Evolutionary conservation across 1,140 invertebrate species (phyloP), one percentile per base, ranked within the genome.

Genomic region (Andrena cerasifolii): DNA sequence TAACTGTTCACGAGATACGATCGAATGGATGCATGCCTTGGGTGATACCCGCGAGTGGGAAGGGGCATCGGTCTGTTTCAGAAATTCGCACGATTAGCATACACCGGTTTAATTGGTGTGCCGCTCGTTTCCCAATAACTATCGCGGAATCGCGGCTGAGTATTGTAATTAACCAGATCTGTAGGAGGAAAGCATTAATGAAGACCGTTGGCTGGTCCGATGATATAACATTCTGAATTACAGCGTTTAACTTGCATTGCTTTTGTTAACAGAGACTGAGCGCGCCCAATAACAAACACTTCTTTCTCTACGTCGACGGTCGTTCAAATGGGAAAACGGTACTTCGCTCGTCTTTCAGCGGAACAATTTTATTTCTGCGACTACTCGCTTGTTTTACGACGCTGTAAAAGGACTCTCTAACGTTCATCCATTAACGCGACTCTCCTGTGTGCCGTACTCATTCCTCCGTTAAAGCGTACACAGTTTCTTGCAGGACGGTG

Each of bases 11-110:
- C n/a, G 24, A 6, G 33, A 45, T 47, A 40, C 33, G 8, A 40
- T 51, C 54, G 31, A 40, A 36, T 16, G 53, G 21, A 62, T 40
- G 43, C 31, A 3, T 33, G 26, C 21, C n/a, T n/a, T 28, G 5
- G 4, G 12, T 14, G 3, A n/a, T 14, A 1, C 14, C 49, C 61
- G 26, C 70, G 51, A 76, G 40, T 51, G 14, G 31, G 1, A 33
- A n/a, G 28, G 10, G 24, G n/a, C 2, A 62, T 66, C 14, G n/a
- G 14, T 6, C 16, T 58, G 24, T 43, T 70, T 21, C 24, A 70
- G 45, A 77, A 43, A 43, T 43, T 77, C 56, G 28, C 66, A 71
- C 14, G n/a, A 61, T 61, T 71, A 61, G 8, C 43, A 61, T 68
- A 76, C 45, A 28, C 10, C 1, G 45, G 8, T 70, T 54, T 68